Conservation (phyloP, 2,888 invertebrate species). For the Oscheius sp. region DNA sequence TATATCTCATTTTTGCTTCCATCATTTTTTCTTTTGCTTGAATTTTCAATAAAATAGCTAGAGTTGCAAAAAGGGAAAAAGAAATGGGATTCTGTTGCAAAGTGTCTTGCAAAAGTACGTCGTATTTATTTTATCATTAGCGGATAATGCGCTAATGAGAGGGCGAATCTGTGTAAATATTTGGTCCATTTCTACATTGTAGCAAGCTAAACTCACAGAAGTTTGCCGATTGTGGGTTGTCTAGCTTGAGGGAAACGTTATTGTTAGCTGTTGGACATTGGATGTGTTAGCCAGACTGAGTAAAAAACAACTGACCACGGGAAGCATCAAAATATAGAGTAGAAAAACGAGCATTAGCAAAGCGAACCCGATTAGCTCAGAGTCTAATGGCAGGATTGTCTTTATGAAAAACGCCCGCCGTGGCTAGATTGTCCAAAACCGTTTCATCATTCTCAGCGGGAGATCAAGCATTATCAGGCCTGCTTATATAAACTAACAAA, state of each 20-base stretch:
- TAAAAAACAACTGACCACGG: neutral
- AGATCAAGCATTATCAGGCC: constrained; percentile 5
- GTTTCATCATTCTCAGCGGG: constrained; percentile 21
- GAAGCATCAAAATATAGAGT: neutral
- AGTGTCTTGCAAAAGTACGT: neutral
- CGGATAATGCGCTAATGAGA: constrained; percentile 17
- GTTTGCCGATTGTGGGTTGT: too few relatives aligned
- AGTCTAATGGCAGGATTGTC: neutral
- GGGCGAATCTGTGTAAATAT: constrained; percentile 1
- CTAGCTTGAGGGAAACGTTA: neutral
- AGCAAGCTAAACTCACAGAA: too few relatives aligned
- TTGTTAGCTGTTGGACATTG: neutral
- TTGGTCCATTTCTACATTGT: neutral
- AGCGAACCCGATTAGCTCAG: neutral
- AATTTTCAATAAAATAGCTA: neutral
- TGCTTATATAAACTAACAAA: neutral
- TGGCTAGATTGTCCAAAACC: constrained; percentile 4
- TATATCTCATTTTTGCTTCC: neutral
- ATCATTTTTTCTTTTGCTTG: neutral
- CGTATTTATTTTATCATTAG: constrained; percentile 14
- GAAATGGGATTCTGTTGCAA: neutral
- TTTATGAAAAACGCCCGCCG: neutral
- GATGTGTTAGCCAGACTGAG: neutral
- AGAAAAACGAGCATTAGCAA: too few relatives aligned
- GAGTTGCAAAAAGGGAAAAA: neutral